Percentiles rank a stretch among this genome's conserved stretches.
Conservation (phyloP, 2,797 vertebrate genomes). For the Morelia viridis region DNA sequence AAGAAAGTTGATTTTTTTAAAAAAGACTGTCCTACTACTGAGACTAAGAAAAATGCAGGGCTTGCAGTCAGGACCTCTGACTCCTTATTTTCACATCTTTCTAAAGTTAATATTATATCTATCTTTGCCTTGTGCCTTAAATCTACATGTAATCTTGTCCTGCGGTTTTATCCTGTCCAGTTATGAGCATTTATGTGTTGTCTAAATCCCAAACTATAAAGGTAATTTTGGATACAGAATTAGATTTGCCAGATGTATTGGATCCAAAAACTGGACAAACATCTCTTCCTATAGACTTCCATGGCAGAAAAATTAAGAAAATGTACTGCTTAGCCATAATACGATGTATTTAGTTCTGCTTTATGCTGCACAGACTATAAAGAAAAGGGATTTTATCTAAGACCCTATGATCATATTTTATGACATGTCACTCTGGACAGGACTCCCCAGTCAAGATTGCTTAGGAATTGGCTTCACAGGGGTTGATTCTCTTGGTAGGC, state of each 20-base stretch:
- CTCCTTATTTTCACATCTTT: constrained; percentile 19
- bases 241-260: neutral
- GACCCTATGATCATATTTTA: neutral
- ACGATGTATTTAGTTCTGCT: neutral
- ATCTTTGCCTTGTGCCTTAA: neutral
- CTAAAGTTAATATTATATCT: neutral
- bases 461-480: neutral
- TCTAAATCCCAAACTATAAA: constrained; percentile 31
- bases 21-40: constrained; percentile 67
- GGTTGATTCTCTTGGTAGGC: neutral
- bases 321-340: neutral
- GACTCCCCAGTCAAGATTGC: neutral
- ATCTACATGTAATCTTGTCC: neutral
- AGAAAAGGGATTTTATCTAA: neutral
- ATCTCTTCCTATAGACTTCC: neutral
- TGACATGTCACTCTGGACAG: neutral
- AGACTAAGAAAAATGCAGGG: constrained; percentile 63
- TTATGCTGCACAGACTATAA: neutral
- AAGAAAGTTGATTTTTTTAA: constrained; percentile 58
- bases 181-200: constrained; percentile 13
- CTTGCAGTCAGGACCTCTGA: constrained; percentile 56
- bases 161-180: neutral
- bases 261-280: neutral
- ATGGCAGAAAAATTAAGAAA: neutral
- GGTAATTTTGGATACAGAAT: constrained; percentile 4